Conservation (phyloP, 2,888 invertebrate species). For the Apamea anceps region DNA sequence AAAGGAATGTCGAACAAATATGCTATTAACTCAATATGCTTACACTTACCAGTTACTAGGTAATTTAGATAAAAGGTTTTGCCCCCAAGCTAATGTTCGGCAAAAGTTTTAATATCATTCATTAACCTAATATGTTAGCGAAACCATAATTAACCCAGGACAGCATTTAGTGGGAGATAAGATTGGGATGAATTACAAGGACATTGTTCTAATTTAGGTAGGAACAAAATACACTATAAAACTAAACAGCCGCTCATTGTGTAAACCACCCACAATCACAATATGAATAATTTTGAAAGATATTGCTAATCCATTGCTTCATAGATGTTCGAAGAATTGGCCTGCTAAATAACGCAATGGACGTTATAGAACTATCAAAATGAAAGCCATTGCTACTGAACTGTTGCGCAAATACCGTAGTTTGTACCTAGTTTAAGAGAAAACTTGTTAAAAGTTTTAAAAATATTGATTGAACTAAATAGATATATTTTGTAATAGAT, state of each 20-base stretch:
- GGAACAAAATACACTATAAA: background rate
- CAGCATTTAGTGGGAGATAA: slow-evolving; percentile 19
- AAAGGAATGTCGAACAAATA: slow-evolving; percentile 70
- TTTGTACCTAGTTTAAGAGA: background rate
- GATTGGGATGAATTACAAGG: slow-evolving; percentile 23
- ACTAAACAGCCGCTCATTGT: background rate
- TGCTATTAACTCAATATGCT: slow-evolving; percentile 44
- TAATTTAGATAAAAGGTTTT: slow-evolving; percentile 51
- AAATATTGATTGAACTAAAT: background rate
- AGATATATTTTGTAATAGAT: background rate
- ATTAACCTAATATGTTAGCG: slow-evolving; percentile 51
- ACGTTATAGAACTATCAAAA: background rate
- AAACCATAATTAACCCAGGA: slow-evolving; percentile 49
- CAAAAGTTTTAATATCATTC: slow-evolving; percentile 45
- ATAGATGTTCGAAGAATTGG: background rate
- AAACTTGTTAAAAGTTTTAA: background rate
- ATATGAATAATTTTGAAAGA: background rate
- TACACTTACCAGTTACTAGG: slow-evolving; percentile 38
- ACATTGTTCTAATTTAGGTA: background rate
- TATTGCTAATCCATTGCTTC: background rate
- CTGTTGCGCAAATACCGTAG: too few species aligned
- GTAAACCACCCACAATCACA: too few species aligned
- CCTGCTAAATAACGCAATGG: background rate
- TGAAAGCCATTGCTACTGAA: background rate
- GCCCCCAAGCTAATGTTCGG: slow-evolving; percentile 39